Base-by-base conservation (phyloP, 2,888 invertebrate species). In the Plutella xylostella region DNA sequence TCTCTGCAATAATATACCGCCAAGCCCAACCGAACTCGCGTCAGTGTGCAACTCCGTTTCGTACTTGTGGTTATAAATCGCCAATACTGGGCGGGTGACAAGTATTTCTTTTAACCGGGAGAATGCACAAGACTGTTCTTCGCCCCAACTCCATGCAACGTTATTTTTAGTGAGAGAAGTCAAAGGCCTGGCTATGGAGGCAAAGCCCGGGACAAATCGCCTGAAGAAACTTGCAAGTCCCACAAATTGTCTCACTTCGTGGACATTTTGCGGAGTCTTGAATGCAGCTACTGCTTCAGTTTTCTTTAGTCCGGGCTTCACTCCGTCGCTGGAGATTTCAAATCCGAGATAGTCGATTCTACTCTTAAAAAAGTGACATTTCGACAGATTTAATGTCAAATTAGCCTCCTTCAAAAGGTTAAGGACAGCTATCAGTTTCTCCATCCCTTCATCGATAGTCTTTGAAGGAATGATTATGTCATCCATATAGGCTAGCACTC, bases 1-100 rank as follows among this genome's bases (percentile, higher is more conserved):
- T 0, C 46, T 19, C 45, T 67, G 68, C 37, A 68, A 41, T 0
- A 72, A 14, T 4, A 67, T 58, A 0, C 61, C 65, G 45, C 60
- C 46, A 52, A 50, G 4, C 0, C 67, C 67, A 0, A 50, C 14
- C 14, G 57, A 51, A 19, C 62, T 60, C 0, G 68, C 68, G 42
- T 70, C 69, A 0, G 68, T 69, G 22, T 70, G 69, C 0, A 65
- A 38, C 28, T 68, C 45, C 1, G 57, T 60, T 18, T 56, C 51
- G 4, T 46, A 41, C 1, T 34, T 40, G 0, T 54, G 52, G 17
- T 65, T 51, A 37, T 56, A 65, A 4, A 68, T 44, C 0, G 56
- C 52, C 9, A 72, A 40, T 0, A 66, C 48, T 0, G 63, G 61
- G 15, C 58, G 47, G 15, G 50, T 45, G 0, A 47, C 45, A 2